Conservation (phyloP, 35 echinoderm and acorn worm species). For the Ophiothrix spiculata region DNA sequence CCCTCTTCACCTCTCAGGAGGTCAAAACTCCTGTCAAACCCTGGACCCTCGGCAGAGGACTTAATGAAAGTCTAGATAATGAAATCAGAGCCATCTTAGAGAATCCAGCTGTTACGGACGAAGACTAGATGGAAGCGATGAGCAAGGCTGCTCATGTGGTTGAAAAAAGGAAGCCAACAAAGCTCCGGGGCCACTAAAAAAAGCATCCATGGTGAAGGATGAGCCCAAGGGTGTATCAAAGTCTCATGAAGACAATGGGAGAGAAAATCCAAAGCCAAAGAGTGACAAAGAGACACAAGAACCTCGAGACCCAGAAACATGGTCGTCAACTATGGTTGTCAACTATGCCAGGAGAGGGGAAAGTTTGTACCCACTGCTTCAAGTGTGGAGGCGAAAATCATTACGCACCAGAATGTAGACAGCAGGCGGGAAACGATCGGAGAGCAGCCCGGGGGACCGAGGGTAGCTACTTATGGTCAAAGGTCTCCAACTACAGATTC, state of each 20-base stretch:
- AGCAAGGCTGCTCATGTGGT: not conserved
- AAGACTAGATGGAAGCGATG: conserved; percentile 37
- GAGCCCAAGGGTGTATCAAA: not conserved
- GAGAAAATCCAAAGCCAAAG: not conserved
- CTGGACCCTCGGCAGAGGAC: conserved; percentile 30
- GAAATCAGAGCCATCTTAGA: conserved; percentile 6
- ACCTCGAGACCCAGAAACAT: conserved; percentile 9
- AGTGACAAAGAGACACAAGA: not conserved
- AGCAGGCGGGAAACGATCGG: conserved; percentile 11
- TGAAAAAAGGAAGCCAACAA: conserved; percentile 23
- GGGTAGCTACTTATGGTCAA: not conserved
- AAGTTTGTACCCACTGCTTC: conserved; percentile 39
- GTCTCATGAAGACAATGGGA: not conserved
- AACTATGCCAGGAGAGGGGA: conserved; percentile 1
- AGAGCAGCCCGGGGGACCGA: conserved; percentile 27
- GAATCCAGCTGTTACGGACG: conserved; percentile 22
- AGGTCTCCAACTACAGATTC: not conserved
- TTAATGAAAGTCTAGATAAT: conserved; percentile 1
- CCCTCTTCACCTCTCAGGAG: conserved; percentile 4
- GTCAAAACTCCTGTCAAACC: not conserved
- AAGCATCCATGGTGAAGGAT: not conserved
- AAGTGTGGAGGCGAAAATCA: conserved; percentile 51
- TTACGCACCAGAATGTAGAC: conserved; percentile 10
- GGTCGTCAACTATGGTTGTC: too few species aligned
- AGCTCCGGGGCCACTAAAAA: not conserved